Evolutionary conservation across 2,113 vertebrate species (phyloP).

Genomic region (Romanogobio albipinnatus): DNA sequence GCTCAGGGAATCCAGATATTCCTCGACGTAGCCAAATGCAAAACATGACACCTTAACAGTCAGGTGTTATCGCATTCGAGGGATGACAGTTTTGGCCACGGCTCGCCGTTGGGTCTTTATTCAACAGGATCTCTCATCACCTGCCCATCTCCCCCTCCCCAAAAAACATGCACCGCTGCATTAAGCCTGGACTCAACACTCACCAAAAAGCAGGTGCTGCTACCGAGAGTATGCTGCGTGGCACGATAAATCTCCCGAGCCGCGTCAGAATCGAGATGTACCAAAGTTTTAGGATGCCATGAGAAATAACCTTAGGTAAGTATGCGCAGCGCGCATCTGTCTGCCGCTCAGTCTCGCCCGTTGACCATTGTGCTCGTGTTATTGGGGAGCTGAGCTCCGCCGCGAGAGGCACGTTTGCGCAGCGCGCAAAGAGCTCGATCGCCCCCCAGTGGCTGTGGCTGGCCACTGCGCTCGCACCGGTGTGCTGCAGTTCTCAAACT

Average conservation of each 20-base stretch:
- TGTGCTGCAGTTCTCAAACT: constrained; percentile 70
- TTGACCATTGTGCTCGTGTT: constrained; percentile 72
- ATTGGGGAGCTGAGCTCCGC: constrained; percentile 68
- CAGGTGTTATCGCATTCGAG: constrained; percentile 74
- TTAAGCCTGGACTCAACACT: constrained; percentile 68
- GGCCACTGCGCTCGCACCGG: constrained; percentile 69
- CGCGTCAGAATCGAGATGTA: constrained; percentile 48
- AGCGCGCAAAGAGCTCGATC: constrained; percentile 74
- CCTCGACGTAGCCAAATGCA: constrained; percentile 64
- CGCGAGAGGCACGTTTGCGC: constrained; percentile 65
- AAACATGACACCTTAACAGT: constrained; percentile 66
- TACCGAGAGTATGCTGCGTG: constrained; percentile 58
- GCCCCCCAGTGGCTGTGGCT: constrained; percentile 74
- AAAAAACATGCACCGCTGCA: constrained; percentile 67
- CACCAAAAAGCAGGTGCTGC: constrained; percentile 62
- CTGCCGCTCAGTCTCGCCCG: constrained; percentile 73
- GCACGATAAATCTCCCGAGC: constrained; percentile 48
- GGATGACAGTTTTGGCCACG: constrained; percentile 65
- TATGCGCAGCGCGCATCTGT: constrained; percentile 74
- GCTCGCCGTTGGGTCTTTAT: constrained; percentile 71
- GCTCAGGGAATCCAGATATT: constrained; percentile 61
- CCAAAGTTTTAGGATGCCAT: constrained; percentile 74
- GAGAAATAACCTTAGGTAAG: constrained; percentile 64
- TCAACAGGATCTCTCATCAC: constrained; percentile 80
- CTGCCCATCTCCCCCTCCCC: constrained; percentile 65